A percentile compares a stretch with the other conserved stretches of the same genome.
phyloP scores from a whole-genome alignment of 2,113 vertebrate species.

The Hyperoodon ampullatus region DNA sequence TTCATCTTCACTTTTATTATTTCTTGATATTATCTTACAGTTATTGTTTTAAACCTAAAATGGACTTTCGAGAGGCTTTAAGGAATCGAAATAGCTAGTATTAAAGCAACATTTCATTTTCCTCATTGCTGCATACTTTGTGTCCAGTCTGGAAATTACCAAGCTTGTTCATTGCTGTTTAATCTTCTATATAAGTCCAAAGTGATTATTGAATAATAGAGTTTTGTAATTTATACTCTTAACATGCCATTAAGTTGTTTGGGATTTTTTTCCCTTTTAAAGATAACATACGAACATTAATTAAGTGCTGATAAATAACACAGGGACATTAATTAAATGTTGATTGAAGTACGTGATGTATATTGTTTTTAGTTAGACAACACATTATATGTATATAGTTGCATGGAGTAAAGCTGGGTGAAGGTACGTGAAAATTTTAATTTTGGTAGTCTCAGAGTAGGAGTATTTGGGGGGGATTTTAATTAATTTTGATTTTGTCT shows the following conservation, averaged over 20 bases:
- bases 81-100: background rate
- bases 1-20: constrained; percentile 12
- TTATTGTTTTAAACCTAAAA: constrained; percentile 32
- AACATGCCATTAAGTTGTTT: background rate
- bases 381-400: background rate
- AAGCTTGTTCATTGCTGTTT: background rate
- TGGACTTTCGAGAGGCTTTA: background rate
- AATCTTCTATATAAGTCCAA: background rate
- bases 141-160: constrained; percentile 6
- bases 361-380: constrained; percentile 4
- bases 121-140: background rate
- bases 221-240: background rate
- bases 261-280: background rate
- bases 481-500: constrained; percentile 39
- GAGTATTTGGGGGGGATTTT: background rate
- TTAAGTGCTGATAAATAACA: background rate
- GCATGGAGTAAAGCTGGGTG: background rate
- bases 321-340: background rate
- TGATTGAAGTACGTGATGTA: background rate
- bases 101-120: background rate
- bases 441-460: constrained; percentile 12
- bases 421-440: background rate
- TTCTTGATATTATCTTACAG: constrained; percentile 27
- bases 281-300: background rate
- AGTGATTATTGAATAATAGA: background rate